Conservation (phyloP, 2,113 vertebrate species). For the Brienomyrus longianalis region DNA sequence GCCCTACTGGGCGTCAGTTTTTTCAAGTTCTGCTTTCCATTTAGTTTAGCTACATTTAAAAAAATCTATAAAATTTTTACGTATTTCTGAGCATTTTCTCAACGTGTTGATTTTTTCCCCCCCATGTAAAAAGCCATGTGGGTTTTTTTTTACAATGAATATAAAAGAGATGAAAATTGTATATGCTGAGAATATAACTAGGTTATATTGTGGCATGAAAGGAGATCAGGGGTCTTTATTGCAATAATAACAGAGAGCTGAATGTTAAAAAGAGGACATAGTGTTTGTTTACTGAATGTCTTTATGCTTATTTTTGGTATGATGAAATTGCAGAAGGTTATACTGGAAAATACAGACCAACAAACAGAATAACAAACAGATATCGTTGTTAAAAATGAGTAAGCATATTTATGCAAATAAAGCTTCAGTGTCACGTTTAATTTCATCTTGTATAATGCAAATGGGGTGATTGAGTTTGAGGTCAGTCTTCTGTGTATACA, state of each 20-base stretch:
- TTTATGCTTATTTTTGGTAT: constrained; percentile 21
- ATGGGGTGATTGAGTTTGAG: neutral
- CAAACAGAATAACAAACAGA: neutral
- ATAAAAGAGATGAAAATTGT: neutral
- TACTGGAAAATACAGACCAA: constrained; percentile 21
- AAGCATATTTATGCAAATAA: constrained; percentile 23
- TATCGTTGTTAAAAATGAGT: constrained; percentile 28
- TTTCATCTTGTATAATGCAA: constrained; percentile 9
- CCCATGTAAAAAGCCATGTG: neutral
- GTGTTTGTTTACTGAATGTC: neutral
- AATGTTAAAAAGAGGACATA: neutral
- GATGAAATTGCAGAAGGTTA: constrained; percentile 14
- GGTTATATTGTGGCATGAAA: neutral
- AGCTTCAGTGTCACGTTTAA: constrained; percentile 16
- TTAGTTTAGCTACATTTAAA: neutral
- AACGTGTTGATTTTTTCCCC: neutral
- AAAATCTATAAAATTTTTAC: neutral
- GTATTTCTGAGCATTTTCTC: neutral
- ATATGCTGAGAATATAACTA: neutral
- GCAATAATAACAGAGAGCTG: neutral
- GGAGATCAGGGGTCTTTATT: neutral
- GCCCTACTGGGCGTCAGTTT: neutral
- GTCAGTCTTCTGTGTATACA: neutral
- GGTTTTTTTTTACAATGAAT: neutral
- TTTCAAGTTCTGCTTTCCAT: neutral